These are phyloP conservation scores for Perca flavescens DNA, from an alignment of 2,113 vertebrate genomes.

Conservation along the genomic window DNA sequence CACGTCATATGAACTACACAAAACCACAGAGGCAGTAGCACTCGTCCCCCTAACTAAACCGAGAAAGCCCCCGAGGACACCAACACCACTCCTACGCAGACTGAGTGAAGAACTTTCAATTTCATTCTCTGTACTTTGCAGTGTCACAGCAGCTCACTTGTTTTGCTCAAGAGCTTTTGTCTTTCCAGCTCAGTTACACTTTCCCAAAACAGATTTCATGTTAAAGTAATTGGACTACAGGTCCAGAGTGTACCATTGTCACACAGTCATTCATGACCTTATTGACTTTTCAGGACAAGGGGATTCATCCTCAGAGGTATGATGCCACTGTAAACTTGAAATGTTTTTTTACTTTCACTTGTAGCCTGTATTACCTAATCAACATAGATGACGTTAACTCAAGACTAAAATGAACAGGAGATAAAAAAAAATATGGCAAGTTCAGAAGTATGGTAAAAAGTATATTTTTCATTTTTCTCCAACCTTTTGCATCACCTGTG, in stretches of 20 bases:
- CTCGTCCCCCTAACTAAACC: background rate
- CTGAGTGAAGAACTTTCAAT: conserved; percentile 19
- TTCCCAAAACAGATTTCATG: background rate
- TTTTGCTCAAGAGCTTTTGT: background rate
- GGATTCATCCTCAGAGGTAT: background rate
- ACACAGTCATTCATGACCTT: background rate
- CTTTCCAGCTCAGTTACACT: background rate
- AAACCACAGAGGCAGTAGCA: conserved; percentile 45
- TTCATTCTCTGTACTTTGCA: conserved; percentile 26
- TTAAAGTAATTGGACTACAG: background rate
- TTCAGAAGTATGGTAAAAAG: background rate
- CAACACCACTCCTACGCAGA: background rate
- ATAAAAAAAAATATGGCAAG: background rate
- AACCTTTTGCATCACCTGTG: background rate
- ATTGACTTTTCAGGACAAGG: background rate
- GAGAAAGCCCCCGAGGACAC: conserved; percentile 56
- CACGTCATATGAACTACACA: conserved; percentile 33
- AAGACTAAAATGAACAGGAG: background rate
- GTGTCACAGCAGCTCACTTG: conserved; percentile 26
- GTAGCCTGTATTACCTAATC: background rate
- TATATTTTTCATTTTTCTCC: background rate
- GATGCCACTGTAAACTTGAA: background rate
- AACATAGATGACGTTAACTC: background rate
- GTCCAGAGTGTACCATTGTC: background rate
- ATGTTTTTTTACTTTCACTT: conserved; percentile 32